These are phyloP conservation scores for Mesocricetus auratus DNA, from an alignment of 2,113 vertebrate species.

Conservation along the genomic window DNA sequence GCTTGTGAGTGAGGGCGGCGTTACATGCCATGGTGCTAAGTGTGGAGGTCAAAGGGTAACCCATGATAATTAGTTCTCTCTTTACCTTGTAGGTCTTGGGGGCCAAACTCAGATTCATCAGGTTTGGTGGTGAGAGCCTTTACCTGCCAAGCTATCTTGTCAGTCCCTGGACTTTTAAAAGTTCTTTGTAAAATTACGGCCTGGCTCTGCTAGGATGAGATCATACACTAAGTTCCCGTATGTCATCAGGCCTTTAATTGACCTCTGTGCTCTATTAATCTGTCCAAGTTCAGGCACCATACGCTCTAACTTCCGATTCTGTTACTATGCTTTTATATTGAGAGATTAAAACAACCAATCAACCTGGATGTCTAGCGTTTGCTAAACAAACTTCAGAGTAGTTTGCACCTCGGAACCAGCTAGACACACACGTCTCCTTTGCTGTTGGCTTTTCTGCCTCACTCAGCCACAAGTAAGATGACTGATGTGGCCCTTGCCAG, in stretches of 20 bases:
- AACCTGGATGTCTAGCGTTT: not conserved
- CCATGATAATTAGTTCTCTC: not conserved
- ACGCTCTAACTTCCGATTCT: not conserved
- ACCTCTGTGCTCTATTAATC: not conserved
- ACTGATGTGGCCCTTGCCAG: rapidly evolving
- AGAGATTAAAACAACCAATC: not conserved
- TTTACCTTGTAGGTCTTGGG: not conserved
- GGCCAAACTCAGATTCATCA: not conserved
- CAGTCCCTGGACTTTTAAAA: not conserved
- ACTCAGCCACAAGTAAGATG: not conserved
- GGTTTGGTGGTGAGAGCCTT: not conserved
- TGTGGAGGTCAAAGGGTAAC: not conserved
- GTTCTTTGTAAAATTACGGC: not conserved
- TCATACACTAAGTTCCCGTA: not conserved
- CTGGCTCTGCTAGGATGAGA: not conserved
- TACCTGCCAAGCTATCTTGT: not conserved
- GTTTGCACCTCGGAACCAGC: too few relatives aligned
- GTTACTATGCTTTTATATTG: not conserved
- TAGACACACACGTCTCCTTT: not conserved
- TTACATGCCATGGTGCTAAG: not conserved
- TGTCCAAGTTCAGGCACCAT: not conserved
- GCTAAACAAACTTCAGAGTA: not conserved
- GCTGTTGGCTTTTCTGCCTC: not conserved
- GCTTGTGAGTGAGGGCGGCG: not conserved
- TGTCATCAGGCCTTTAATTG: not conserved